These are phyloP conservation scores for Chaenodraco wilsoni DNA, from an alignment of 2,797 vertebrate species.

Conservation along the genomic window DNA sequence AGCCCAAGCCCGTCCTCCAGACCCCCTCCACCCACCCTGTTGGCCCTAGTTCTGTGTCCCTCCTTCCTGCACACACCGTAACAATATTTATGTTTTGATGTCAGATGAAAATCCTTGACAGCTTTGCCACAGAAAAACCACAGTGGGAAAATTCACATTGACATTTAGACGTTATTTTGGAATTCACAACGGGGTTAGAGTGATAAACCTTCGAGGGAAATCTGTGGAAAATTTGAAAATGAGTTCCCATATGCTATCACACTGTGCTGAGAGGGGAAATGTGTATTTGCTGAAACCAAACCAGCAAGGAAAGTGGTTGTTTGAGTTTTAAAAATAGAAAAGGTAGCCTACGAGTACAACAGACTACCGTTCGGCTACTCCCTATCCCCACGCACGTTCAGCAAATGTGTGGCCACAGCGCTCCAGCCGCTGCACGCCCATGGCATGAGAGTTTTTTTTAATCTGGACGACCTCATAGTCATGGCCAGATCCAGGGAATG, in stretches of 20 bases:
- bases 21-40: no score
- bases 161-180: not conserved
- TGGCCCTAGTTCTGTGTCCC: no score
- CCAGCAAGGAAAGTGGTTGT: not conserved
- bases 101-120: conserved; percentile 21
- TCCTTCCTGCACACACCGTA: no score
- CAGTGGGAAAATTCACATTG: not conserved
- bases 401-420: no score
- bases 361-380: no score
- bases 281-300: conserved; percentile 14
- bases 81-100: conserved; percentile 2
- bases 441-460: no score
- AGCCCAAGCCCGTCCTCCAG: no score
- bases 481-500: no score
- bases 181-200: not conserved
- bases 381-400: no score
- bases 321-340: conserved; percentile 27
- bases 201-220: conserved; percentile 1
- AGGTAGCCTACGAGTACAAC: not conserved
- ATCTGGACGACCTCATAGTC: no score
- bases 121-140: conserved; percentile 15
- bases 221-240: not conserved
- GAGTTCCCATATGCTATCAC: not conserved
- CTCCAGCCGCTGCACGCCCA: no score
- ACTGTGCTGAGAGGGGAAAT: not conserved